Percentiles rank a stretch among this genome's conserved stretches.
phyloP scores from a whole-genome alignment of 1,140 invertebrate genomes.

The Drosophila cardini region DNA sequence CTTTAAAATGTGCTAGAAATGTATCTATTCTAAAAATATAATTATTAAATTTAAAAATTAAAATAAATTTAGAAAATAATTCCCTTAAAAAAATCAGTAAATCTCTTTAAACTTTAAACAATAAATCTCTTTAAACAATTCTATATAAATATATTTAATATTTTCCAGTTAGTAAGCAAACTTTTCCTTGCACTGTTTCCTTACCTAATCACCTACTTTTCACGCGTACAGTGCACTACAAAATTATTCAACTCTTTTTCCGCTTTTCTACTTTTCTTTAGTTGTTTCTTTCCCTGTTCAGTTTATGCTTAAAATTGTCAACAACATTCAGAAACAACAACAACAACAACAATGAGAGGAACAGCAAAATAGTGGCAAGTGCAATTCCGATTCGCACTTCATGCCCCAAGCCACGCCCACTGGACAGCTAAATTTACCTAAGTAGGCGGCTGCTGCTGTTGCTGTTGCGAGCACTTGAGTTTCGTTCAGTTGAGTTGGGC shows the following conservation, averaged over 20 bases:
- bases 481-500: slow-evolving; percentile 10
- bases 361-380: slow-evolving; percentile 13
- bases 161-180: too few relatives aligned
- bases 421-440: slow-evolving; percentile 47
- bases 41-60: too few relatives aligned
- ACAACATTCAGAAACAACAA: slow-evolving; percentile 8
- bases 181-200: too few relatives aligned
- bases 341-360: slow-evolving; percentile 3
- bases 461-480: slow-evolving; percentile 41
- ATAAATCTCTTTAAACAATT: too few relatives aligned
- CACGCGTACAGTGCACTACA: background rate
- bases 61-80: too few relatives aligned
- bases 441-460: slow-evolving; percentile 37
- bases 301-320: slow-evolving; percentile 28
- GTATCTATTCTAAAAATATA: too few relatives aligned
- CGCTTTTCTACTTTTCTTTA: background rate
- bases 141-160: too few relatives aligned
- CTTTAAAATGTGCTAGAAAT: too few relatives aligned
- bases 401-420: slow-evolving; percentile 31
- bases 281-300: background rate
- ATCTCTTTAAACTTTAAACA: too few relatives aligned
- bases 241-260: slow-evolving; percentile 5
- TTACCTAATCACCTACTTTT: background rate
- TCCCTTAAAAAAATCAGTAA: too few relatives aligned
- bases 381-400: slow-evolving; percentile 27